Conservation (phyloP, 2,797 vertebrate species). For the Margarornis squamiger region DNA sequence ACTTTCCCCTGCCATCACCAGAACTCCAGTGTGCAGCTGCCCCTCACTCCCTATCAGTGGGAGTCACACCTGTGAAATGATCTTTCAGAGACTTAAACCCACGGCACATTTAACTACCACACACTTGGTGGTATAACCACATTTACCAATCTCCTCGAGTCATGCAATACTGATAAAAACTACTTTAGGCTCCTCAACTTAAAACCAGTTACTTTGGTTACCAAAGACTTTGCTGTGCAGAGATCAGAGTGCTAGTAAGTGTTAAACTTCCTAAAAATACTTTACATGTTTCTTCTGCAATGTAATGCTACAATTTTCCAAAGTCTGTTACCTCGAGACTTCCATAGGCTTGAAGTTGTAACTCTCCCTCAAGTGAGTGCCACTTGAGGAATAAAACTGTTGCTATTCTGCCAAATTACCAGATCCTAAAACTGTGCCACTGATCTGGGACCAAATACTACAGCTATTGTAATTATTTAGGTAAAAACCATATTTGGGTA, state of each 20-base stretch:
- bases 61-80: neutral
- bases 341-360: neutral
- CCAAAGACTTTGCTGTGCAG: neutral
- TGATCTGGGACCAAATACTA: neutral
- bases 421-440: neutral
- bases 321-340: neutral
- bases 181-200: neutral
- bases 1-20: neutral
- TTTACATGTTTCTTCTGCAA: neutral
- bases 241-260: neutral
- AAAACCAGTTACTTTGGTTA: neutral
- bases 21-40: neutral
- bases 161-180: neutral
- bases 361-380: neutral
- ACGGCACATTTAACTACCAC: neutral
- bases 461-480: neutral
- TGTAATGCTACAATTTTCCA: neutral
- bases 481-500: accelerated
- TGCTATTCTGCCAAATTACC: neutral
- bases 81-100: neutral
- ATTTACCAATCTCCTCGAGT: neutral
- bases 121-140: neutral
- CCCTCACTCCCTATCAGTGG: neutral
- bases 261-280: neutral
- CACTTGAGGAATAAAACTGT: neutral